These are phyloP conservation scores for Contarinia nasturtii DNA, from an alignment of 1,140 invertebrate species.

Conservation along the genomic window DNA sequence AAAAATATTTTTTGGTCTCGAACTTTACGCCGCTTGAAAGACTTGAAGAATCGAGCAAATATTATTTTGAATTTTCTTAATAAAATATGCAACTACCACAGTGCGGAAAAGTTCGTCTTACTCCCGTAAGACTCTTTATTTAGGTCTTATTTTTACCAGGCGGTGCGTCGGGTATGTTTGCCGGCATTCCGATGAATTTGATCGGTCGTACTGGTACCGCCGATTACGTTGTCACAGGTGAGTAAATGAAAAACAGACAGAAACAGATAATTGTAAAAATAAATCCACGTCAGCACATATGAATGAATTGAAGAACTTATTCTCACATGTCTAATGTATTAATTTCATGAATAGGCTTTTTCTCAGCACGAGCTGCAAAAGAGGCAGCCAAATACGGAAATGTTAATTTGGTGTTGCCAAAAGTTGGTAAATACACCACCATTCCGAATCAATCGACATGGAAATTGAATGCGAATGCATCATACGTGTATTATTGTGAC, in stretches of 20 bases:
- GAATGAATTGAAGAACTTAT: conserved; percentile 1
- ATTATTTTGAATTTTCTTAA: no score
- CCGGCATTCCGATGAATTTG: conserved; percentile 82
- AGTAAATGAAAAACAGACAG: conserved; percentile 5
- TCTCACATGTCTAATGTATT: no score
- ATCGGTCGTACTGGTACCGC: conserved; percentile 56
- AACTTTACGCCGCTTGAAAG: no score
- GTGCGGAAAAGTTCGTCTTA: no score
- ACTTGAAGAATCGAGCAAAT: no score
- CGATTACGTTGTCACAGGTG: conserved; percentile 72
- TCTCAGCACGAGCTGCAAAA: conserved; percentile 88
- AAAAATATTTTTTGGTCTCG: no score
- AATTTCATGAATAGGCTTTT: no score
- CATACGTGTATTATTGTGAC: conserved; percentile 91
- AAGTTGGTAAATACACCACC: conserved; percentile 45
- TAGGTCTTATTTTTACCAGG: conserved; percentile 89
- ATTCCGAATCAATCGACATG: conserved; percentile 53
- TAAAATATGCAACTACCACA: no score
- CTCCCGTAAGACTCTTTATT: no score
- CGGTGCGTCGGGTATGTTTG: conserved; percentile 85
- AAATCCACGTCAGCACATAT: conserved; percentile 3
- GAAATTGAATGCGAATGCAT: conserved; percentile 78
- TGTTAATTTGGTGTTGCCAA: conserved; percentile 70
- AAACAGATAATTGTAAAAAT: not conserved
- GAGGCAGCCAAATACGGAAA: conserved; percentile 89